These are phyloP conservation scores for Philhelius pedissequus DNA, from an alignment of 2,888 invertebrate genomes.

Conservation along the genomic window DNA sequence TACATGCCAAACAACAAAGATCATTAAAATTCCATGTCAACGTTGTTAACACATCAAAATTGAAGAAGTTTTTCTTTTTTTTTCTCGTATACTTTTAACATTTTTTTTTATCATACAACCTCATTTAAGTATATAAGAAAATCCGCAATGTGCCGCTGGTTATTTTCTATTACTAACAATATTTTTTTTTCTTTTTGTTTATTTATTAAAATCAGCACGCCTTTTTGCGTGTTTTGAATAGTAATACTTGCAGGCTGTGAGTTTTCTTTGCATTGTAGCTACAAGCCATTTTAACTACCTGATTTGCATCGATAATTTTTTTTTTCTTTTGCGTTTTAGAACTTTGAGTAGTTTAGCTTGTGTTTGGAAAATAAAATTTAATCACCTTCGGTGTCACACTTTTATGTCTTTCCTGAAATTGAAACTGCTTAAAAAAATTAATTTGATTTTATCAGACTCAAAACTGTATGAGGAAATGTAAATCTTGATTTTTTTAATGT, in stretches of 20 bases:
- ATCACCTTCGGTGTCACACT: constrained; percentile 1
- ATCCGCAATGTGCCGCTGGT: constrained; percentile 22
- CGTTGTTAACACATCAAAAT: constrained; percentile 9
- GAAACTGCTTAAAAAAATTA: not conserved
- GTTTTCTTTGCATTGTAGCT: constrained; percentile 16
- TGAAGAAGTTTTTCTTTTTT: not conserved
- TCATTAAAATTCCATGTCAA: constrained; percentile 32
- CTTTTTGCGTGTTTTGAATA: constrained; percentile 34
- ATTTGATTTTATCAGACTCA: not conserved
- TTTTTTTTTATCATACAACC: not conserved
- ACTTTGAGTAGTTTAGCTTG: not conserved
- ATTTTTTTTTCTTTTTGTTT: not conserved
- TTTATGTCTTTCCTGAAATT: constrained; percentile 22
- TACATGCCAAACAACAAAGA: not conserved
- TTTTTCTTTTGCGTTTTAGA: constrained; percentile 5
- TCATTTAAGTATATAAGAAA: not conserved
- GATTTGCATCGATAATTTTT: constrained; percentile 15
- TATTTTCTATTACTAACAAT: constrained; percentile 20
- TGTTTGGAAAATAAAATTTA: not conserved
- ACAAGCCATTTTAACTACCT: constrained; percentile 17
- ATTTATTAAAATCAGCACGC: constrained; percentile 39
- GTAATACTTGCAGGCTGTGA: not conserved
- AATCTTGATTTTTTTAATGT: too few relatives aligned
- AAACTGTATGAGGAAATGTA: not conserved
- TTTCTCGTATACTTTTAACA: not conserved